Evolutionary conservation across 2,797 vertebrate species (phyloP).

Genomic region (Propithecus deckenii): DNA sequence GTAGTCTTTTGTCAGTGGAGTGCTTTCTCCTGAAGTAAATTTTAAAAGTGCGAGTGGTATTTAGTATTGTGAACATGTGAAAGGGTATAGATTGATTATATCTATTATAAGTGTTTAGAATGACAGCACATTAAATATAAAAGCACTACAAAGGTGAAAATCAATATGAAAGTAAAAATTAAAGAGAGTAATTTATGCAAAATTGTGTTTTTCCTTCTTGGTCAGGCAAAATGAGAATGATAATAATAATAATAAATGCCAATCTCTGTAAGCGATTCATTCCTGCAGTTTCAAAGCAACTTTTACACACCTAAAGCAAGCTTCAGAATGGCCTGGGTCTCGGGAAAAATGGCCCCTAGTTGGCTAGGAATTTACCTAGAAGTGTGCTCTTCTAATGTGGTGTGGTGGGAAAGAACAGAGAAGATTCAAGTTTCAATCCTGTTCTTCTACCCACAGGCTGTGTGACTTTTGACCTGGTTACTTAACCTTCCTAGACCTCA

Average conservation of each 20-base stretch:
- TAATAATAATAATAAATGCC: not conserved
- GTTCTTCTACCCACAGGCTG: not conserved
- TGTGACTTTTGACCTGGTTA: not conserved
- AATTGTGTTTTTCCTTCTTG: not conserved
- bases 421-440: not conserved
- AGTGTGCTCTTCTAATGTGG: fast-evolving
- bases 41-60: not conserved
- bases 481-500: not conserved
- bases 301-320: not conserved
- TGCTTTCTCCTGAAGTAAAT: not conserved
- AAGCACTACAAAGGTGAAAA: not conserved
- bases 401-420: not conserved
- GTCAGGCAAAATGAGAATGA: not conserved
- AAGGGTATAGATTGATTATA: not conserved
- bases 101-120: not conserved
- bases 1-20: not conserved
- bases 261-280: not conserved
- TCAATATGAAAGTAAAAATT: not conserved
- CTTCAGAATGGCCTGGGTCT: not conserved
- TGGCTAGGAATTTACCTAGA: not conserved
- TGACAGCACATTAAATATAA: not conserved
- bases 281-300: not conserved
- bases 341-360: not conserved
- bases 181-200: not conserved
- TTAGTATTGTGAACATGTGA: not conserved